Conservation (phyloP, 2,888 invertebrate species). For the Athalia rosae region DNA sequence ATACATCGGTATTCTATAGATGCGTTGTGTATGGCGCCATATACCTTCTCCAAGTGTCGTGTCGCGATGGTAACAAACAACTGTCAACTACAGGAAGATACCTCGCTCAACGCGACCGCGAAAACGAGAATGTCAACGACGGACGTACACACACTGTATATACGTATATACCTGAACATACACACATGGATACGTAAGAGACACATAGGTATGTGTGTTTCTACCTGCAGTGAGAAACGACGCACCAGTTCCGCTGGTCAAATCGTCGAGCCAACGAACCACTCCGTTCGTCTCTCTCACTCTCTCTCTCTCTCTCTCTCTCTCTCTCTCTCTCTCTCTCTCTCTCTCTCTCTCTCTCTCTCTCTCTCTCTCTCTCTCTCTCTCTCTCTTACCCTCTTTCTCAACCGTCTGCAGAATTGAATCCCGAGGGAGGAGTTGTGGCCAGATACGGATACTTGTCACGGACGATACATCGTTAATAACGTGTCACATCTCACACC, state of each 20-base stretch:
- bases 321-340: neutral
- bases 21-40: too few relatives aligned
- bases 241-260: neutral
- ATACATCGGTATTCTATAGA: too few relatives aligned
- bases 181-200: neutral
- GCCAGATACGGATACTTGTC: conserved; percentile 23
- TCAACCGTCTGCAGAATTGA: conserved; percentile 15
- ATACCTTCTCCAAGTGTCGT: conserved; percentile 7
- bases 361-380: neutral
- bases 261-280: neutral
- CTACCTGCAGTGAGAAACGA: too few relatives aligned
- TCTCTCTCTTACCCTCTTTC: neutral
- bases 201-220: too few relatives aligned
- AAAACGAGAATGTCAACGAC: conserved; percentile 30
- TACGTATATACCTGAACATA: too few relatives aligned
- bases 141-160: too few relatives aligned
- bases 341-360: neutral
- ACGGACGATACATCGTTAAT: conserved; percentile 41
- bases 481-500: conserved; percentile 22
- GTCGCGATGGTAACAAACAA: conserved; percentile 19
- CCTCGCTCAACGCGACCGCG: conserved; percentile 24
- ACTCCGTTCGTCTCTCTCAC: conserved; percentile 21
- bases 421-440: conserved; percentile 29
- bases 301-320: neutral
- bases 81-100: conserved; percentile 21